Percentiles rank a stretch among this genome's conserved stretches.
Evolutionary conservation across 64 coral and sea anemone genomes (phyloP).

Genomic region (Porites lutea): DNA sequence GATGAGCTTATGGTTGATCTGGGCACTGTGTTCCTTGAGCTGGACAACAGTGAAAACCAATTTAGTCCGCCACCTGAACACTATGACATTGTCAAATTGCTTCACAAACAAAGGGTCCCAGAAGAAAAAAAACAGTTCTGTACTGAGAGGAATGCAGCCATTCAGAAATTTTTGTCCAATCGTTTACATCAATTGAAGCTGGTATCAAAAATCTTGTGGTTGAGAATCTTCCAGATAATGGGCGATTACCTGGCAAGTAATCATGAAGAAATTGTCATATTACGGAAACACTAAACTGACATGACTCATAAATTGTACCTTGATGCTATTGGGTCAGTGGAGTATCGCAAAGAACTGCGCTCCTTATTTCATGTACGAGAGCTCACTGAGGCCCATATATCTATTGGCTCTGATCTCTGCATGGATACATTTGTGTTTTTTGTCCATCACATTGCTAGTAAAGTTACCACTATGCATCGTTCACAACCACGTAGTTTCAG

Average conservation of each 20-base stretch:
- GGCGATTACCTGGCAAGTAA: constrained; percentile 18
- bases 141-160: no score
- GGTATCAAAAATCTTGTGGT: not conserved
- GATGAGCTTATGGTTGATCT: no score
- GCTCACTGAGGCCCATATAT: not conserved
- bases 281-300: not conserved
- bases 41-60: not conserved
- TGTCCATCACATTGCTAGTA: not conserved
- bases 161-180: no score
- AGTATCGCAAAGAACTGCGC: constrained; percentile 17
- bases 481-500: not conserved
- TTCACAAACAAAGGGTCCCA: no score
- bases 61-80: not conserved
- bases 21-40: no score
- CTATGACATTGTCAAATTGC: no score
- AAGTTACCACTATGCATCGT: no score
- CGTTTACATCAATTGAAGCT: no score
- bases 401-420: not conserved
- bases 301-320: not conserved
- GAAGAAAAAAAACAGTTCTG: no score
- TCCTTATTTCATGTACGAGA: not conserved
- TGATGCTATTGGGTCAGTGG: not conserved
- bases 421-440: constrained; percentile 9
- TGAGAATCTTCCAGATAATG: constrained; percentile 21
- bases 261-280: not conserved